Conservation (phyloP, 1,140 invertebrate species). For the Macrotrachela quadricornifera region DNA sequence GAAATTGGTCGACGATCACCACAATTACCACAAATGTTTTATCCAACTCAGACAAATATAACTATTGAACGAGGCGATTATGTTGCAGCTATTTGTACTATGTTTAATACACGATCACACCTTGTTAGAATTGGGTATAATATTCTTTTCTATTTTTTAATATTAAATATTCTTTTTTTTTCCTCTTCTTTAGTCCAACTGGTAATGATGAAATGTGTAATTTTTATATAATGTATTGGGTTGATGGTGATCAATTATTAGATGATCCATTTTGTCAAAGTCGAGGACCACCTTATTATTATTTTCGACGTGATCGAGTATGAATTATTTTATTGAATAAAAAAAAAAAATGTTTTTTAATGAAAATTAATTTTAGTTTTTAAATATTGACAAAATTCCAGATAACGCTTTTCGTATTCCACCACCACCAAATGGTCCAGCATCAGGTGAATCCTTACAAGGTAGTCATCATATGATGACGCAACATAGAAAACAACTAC, state of each 20-base stretch:
- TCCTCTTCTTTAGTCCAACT: background rate
- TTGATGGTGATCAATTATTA: conserved; percentile 2
- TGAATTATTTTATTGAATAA: too few relatives aligned
- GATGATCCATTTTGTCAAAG: background rate
- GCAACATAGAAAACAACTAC: too few relatives aligned
- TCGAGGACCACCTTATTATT: conserved; percentile 4
- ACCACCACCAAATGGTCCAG: too few relatives aligned
- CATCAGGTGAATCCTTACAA: too few relatives aligned
- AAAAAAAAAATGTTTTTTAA: too few relatives aligned
- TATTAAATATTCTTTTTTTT: too few relatives aligned
- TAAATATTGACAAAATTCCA: too few relatives aligned
- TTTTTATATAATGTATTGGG: conserved; percentile 8
- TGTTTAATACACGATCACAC: conserved; percentile 8
- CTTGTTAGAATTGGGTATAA: conserved; percentile 7
- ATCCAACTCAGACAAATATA: background rate
- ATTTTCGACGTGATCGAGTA: too few relatives aligned
- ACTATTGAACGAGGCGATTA: conserved; percentile 9
- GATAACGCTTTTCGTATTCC: too few relatives aligned
- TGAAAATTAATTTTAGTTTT: too few relatives aligned
- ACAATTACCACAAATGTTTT: conserved; percentile 23
- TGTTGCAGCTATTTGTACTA: conserved; percentile 9
- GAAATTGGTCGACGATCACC: conserved; percentile 27
- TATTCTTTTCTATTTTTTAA: background rate
- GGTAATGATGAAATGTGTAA: conserved; percentile 9
- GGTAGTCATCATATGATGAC: too few relatives aligned